Evolutionary conservation across 2,797 vertebrate species (phyloP).

Genomic region (Aratinga solstitialis): DNA sequence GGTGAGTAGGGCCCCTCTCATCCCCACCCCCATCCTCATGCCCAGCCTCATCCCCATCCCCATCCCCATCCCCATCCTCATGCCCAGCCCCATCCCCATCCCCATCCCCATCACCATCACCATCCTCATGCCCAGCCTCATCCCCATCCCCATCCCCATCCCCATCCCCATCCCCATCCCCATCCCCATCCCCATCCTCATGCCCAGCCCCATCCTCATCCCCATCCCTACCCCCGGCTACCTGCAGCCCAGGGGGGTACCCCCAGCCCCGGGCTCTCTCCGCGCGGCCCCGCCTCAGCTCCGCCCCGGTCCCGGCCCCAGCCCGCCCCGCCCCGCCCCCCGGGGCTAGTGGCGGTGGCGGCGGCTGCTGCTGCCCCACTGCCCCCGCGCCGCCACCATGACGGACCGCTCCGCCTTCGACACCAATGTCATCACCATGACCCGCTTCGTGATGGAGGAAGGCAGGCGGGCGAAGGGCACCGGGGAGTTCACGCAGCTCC

Average conservation of each 20-base stretch:
- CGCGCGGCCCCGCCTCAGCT: background rate
- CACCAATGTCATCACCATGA: constrained; percentile 91
- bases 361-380: accelerated
- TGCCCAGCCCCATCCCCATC: too few relatives aligned
- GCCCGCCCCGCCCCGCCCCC: background rate
- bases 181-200: too few relatives aligned
- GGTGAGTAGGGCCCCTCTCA: accelerated
- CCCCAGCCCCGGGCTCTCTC: background rate
- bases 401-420: constrained; percentile 87
- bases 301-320: background rate
- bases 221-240: too few relatives aligned
- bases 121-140: too few relatives aligned
- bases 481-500: constrained; percentile 91
- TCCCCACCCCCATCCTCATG: accelerated
- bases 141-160: accelerated
- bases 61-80: too few relatives aligned
- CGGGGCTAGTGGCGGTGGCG: background rate
- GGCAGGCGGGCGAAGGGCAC: constrained; percentile 87
- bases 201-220: too few relatives aligned
- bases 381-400: constrained; percentile 69
- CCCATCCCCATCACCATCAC: too few relatives aligned
- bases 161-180: accelerated
- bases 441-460: constrained; percentile 91
- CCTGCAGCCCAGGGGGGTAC: too few relatives aligned
- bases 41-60: accelerated